Evolutionary conservation across 2,797 vertebrate genomes (phyloP).

Genomic region (Paratrypauchen microcephalus): DNA sequence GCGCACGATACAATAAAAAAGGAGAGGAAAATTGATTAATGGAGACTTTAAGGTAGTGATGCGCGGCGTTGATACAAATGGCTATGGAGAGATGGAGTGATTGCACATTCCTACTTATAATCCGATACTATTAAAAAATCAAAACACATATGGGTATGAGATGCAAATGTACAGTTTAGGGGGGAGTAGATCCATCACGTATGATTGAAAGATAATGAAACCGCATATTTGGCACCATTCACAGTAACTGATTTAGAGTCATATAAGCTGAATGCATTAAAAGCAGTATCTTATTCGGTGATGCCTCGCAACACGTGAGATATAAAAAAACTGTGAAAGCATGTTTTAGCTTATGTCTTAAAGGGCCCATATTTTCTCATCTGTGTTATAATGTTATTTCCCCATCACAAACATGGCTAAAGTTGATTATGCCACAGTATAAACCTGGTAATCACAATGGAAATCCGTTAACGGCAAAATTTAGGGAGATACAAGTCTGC

Average conservation of each 20-base stretch:
- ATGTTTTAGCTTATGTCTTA: conserved; percentile 61
- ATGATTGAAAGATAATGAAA: conserved; percentile 79
- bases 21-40: conserved; percentile 80
- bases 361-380: no score
- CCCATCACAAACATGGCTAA: no score
- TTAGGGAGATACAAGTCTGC: no score
- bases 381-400: no score
- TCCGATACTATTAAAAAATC: conserved; percentile 35
- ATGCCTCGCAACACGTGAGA: conserved; percentile 64
- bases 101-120: conserved; percentile 33
- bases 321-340: conserved; percentile 45
- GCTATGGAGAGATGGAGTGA: conserved; percentile 67
- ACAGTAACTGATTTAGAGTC: conserved; percentile 71
- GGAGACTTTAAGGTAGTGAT: conserved; percentile 85
- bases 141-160: conserved; percentile 35
- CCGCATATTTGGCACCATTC: conserved; percentile 77
- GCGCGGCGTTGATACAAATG: conserved; percentile 79
- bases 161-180: conserved; percentile 69
- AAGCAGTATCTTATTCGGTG: conserved; percentile 65
- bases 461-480: no score
- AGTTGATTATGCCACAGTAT: no score
- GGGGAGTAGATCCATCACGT: conserved; percentile 73
- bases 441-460: no score
- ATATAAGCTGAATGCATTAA: conserved; percentile 77
- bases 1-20: conserved; percentile 82